phyloP scores from a whole-genome alignment of 1,140 invertebrate genomes.

The Mycetomoellerius zeteki region DNA sequence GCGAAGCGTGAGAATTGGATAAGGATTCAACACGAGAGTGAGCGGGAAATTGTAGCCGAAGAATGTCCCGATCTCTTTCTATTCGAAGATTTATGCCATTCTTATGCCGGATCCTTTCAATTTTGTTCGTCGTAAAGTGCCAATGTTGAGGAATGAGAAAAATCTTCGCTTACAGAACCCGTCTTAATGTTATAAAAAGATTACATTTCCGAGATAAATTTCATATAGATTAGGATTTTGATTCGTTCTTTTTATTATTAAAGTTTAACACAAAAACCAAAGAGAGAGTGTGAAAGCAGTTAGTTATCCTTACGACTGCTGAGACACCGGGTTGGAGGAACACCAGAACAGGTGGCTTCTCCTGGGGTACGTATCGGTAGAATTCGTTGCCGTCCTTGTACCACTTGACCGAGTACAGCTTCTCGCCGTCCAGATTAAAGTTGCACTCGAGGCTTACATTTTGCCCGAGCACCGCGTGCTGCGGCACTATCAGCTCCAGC shows the following conservation, averaged over 20 bases:
- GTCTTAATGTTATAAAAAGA: neutral
- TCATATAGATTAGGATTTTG: neutral
- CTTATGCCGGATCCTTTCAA: neutral
- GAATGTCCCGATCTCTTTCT: neutral
- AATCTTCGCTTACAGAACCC: neutral
- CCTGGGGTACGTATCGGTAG: constrained; percentile 92
- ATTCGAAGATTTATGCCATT: neutral
- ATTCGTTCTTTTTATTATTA: neutral
- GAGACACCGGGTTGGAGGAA: constrained; percentile 89
- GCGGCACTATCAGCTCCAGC: constrained; percentile 89
- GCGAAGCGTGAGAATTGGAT: neutral
- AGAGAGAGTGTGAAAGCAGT: neutral
- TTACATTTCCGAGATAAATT: neutral
- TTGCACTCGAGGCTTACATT: constrained; percentile 89
- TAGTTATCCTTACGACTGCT: constrained; percentile 88
- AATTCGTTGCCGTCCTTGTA: constrained; percentile 93
- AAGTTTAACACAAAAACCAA: constrained; percentile 3
- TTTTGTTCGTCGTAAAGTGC: neutral
- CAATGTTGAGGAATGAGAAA: neutral
- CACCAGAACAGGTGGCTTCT: constrained; percentile 89
- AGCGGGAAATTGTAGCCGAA: neutral
- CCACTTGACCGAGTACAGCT: constrained; percentile 93
- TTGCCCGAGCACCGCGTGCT: constrained; percentile 90
- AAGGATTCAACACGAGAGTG: neutral
- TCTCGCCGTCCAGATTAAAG: constrained; percentile 90